phyloP scores from a whole-genome alignment of 2,113 vertebrate species.

The Aptenodytes patagonicus region DNA sequence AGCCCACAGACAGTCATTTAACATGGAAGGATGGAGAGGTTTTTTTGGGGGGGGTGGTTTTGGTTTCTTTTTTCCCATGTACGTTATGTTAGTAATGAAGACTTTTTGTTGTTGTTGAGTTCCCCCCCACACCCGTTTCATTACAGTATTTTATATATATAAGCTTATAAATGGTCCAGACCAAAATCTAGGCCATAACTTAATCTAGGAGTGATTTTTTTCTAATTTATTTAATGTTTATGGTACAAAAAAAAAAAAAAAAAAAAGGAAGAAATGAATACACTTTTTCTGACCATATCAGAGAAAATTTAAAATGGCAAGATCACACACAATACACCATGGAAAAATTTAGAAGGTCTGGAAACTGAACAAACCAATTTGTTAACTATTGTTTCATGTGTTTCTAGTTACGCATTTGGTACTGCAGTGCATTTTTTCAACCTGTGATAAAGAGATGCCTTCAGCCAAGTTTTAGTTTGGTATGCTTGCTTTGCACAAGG shows the following conservation, averaged over 20 bases:
- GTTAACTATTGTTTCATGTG: background rate
- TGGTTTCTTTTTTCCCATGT: background rate
- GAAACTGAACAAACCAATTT: background rate
- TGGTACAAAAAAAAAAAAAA: background rate
- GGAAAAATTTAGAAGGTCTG: background rate
- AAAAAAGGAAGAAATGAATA: background rate
- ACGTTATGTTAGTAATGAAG: background rate
- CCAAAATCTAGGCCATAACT: background rate
- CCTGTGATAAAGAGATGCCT: background rate
- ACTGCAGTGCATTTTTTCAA: background rate
- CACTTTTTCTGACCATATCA: background rate
- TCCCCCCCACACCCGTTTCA: background rate
- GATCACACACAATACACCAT: background rate
- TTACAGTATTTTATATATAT: background rate
- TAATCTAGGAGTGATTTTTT: background rate
- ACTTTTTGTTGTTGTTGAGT: background rate
- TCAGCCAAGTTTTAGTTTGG: background rate
- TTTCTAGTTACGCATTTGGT: background rate
- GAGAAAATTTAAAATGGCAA: background rate
- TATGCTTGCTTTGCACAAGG: background rate
- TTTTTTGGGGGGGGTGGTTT: fast-evolving
- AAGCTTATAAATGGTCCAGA: background rate
- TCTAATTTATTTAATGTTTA: background rate
- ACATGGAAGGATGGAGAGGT: fast-evolving
- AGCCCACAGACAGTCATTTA: background rate